Evolutionary conservation across 2,888 invertebrate genomes (phyloP).

Genomic region (Oegoconia quadripuncta): DNA sequence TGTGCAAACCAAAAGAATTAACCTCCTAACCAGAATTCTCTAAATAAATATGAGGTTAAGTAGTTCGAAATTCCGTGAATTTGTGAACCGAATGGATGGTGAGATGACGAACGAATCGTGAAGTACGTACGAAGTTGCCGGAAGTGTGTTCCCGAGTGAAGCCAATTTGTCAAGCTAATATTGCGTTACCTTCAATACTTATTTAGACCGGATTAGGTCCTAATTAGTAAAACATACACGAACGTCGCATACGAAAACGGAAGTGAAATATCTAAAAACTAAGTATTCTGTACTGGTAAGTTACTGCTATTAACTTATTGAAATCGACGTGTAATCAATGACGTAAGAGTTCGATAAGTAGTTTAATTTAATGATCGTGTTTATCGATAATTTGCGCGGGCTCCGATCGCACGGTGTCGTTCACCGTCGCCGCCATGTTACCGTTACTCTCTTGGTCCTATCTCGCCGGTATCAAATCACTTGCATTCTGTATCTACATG

Average conservation of each 20-base stretch:
- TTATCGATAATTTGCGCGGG: slow-evolving; percentile 33
- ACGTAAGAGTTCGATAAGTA: slow-evolving; percentile 6
- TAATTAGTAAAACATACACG: slow-evolving; percentile 25
- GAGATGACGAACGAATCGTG: slow-evolving; percentile 24
- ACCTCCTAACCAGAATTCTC: too few relatives aligned
- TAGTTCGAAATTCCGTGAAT: too few relatives aligned
- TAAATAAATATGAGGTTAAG: too few relatives aligned
- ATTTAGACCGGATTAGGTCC: slow-evolving; percentile 17
- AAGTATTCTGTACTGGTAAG: neutral
- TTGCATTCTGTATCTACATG: slow-evolving; percentile 15
- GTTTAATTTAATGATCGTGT: slow-evolving; percentile 22
- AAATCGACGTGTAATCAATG: slow-evolving; percentile 8
- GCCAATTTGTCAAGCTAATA: slow-evolving; percentile 36
- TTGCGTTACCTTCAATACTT: slow-evolving; percentile 26
- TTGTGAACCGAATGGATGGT: neutral
- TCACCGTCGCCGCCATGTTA: slow-evolving; percentile 39
- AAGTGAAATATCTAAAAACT: slow-evolving; percentile 1
- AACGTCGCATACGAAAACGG: slow-evolving; percentile 5
- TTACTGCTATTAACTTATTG: neutral
- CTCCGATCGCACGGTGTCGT: slow-evolving; percentile 52
- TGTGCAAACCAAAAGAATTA: too few relatives aligned
- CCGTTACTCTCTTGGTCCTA: slow-evolving; percentile 37
- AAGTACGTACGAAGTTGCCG: slow-evolving; percentile 30
- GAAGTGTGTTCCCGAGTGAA: slow-evolving; percentile 32
- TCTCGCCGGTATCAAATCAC: slow-evolving; percentile 34